Evolutionary conservation across 1,140 invertebrate species (phyloP), one percentile per base, ranked within the genome.

Genomic region (Ericerus pela): DNA sequence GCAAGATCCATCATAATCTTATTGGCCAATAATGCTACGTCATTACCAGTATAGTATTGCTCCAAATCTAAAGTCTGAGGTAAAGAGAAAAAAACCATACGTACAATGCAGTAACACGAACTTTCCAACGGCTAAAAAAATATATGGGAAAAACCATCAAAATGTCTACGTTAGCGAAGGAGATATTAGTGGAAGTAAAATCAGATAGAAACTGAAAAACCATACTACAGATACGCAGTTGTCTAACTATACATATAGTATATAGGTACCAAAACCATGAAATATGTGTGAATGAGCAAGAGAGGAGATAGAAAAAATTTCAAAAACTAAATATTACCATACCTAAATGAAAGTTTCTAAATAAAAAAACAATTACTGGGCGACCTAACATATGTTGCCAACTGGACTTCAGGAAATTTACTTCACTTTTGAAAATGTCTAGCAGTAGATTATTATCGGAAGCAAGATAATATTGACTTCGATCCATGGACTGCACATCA

Each of bases 391-490:
- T 85, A 74, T 90, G 89, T 76, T 90, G 86, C 90, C 90, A 95
- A 68, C 84, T 88, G 62, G 85, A 91, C 76, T 94, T 93, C 73
- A 95, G 81, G 77, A 94, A 94, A 79, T 91, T 88, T 67, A 95
- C 85, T 77, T 94, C 89, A 65, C 85, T 86, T 78, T 91, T 93
- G 76, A 93, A 88, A 70, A 89, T 93, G 76, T 96, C 92, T 70
- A 96, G 88, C 82, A 96, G 86, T 70, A 96, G 78, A 72, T 94
- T 87, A 74, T 91, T 89, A 75, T 96, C 92, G 66, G 88, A 92
- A 69, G 91, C 91, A 68, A 95, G 88, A 81, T 96, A 95, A 79
- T 94, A 95, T 67, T 88, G 80, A 66, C 83, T 85, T 75, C 89
- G 84, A 77, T 96, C 92, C 75, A 88, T 90, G 76, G 94, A 88